Base-by-base conservation (phyloP, 2,797 vertebrate species). In the Coregonus ussuriensis region DNA sequence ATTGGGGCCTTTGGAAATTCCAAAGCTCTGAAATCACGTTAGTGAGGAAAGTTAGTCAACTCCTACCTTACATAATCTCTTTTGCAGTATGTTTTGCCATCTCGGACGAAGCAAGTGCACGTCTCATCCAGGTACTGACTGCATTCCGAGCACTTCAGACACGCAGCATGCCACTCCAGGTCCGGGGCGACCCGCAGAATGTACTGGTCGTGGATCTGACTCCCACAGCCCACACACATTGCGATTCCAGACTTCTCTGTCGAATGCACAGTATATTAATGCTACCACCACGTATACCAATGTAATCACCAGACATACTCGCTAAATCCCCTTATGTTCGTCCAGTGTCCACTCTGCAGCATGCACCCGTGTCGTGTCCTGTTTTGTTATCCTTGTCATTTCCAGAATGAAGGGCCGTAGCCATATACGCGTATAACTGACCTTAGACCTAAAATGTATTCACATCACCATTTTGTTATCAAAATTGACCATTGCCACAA, bases 41-140 rank as follows among this genome's bases (percentile, higher is more conserved):
- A 31, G 71, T 56, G 74, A 69, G 83, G 73, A 77, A 68, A 69
- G n/a, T 35, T 37, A 76, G 66, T 47, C 78, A 76, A 73, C 68
- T 82, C 90, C 69, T 90, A 99, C 98, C 98, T 96, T 92, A 95
- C 94, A 83, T 99, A 99, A 92, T 99, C 98, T 88, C 97, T 92
- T 91, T 98, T 99, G 94, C 98, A 99, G 90, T 98, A 99, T 77
- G 97, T 97, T 88, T 99, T 99, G 81, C 98, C 98, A 87, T 99
- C 97, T 21, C 97, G 93, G 86, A 99, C 96, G 89, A 98, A 99
- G 90, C 98, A 99, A 78, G 98, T 99, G 95, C 97, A 97, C 52
- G 94, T 97, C 94, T 99, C 98, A 82, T 99, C 98, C 93, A 99
- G 94, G 87, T 95, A 96, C 91, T 97, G 97, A 90, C 95, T 95